These are phyloP conservation scores for Aphidoletes aphidimyza DNA, from an alignment of 2,888 invertebrate species.

Conservation along the genomic window DNA sequence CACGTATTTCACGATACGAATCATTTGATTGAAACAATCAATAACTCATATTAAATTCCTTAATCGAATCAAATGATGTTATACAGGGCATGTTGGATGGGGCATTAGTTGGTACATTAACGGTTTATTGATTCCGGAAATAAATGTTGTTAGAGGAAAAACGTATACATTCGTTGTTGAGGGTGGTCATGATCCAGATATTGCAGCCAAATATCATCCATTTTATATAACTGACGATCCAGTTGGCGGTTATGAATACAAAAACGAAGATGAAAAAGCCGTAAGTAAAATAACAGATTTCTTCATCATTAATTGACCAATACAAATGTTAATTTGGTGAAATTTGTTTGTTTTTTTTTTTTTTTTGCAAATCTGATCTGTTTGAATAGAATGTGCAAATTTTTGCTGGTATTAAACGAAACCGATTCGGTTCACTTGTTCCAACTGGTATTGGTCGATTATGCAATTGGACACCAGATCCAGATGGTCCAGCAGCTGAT, in stretches of 20 bases:
- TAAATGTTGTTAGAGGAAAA: slow-evolving; percentile 86
- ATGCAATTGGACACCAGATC: slow-evolving; percentile 88
- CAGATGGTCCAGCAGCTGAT: slow-evolving; percentile 77
- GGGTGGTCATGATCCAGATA: slow-evolving; percentile 81
- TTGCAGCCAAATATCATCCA: slow-evolving; percentile 88
- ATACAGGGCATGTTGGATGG: slow-evolving; percentile 89
- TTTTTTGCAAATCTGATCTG: slow-evolving; percentile 57
- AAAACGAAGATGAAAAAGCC: slow-evolving; percentile 81
- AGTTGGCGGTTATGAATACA: slow-evolving; percentile 89
- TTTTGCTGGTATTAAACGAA: slow-evolving; percentile 82
- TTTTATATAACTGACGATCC: slow-evolving; percentile 94
- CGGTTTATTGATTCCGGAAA: slow-evolving; percentile 89
- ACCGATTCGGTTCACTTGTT: slow-evolving; percentile 74
- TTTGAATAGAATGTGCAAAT: slow-evolving; percentile 75
- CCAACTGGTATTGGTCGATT: slow-evolving; percentile 85
- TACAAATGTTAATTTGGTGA: background rate
- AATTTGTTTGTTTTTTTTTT: no score
- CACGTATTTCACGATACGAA: background rate
- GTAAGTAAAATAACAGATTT: slow-evolving; percentile 66
- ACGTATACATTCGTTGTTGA: slow-evolving; percentile 90
- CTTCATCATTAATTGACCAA: background rate
- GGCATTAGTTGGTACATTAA: slow-evolving; percentile 96
- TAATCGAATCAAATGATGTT: background rate
- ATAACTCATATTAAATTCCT: background rate
- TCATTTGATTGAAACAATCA: background rate